phyloP scores from a whole-genome alignment of 2,113 vertebrate genomes.

The Rhombomys opimus region DNA sequence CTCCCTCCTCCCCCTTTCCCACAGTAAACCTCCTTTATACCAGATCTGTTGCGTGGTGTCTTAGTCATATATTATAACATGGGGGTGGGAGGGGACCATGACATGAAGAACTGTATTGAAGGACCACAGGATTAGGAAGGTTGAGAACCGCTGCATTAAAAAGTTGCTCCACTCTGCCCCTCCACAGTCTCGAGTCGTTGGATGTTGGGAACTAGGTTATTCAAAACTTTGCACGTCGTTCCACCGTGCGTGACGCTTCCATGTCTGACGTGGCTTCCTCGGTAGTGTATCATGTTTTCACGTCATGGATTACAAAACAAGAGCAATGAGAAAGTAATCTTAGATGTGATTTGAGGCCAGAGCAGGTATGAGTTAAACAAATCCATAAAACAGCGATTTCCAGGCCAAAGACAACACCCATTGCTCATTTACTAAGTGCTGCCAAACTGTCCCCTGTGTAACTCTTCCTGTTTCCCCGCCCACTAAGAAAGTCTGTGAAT shows the following conservation, averaged over 20 bases:
- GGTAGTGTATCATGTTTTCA: neutral
- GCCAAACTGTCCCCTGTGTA: too few species aligned
- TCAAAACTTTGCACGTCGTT: neutral
- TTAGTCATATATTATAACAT: too few species aligned
- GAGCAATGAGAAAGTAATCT: neutral
- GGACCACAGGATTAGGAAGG: neutral
- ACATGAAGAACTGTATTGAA: neutral
- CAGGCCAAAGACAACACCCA: neutral
- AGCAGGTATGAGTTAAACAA: neutral
- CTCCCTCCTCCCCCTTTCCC: too few species aligned
- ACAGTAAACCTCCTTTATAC: too few species aligned
- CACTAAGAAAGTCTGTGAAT: neutral
- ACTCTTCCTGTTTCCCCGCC: neutral
- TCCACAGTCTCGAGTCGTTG: neutral
- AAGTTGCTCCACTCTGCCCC: neutral
- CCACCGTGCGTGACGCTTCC: too few species aligned
- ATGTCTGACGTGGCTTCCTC: neutral
- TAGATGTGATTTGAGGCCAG: neutral
- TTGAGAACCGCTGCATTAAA: neutral
- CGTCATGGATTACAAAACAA: neutral
- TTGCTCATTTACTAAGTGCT: neutral
- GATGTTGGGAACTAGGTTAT: neutral
- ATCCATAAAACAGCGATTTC: neutral
- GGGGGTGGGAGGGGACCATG: too few species aligned
- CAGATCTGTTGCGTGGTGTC: too few species aligned